Base-by-base conservation (phyloP, 2,113 vertebrate species). In the Corythoichthys intestinalis region DNA sequence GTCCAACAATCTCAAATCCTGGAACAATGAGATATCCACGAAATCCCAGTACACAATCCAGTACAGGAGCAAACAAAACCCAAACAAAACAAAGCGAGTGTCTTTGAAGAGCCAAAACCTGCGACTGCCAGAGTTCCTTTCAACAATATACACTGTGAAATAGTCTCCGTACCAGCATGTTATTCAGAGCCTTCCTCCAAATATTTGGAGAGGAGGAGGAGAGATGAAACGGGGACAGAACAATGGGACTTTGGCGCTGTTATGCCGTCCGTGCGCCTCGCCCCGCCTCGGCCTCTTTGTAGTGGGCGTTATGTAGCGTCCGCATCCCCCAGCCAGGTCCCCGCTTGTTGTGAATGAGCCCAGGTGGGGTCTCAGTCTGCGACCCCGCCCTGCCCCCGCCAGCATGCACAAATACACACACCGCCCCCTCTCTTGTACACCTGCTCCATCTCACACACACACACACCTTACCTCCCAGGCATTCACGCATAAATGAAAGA, bases 141-240 rank as follows among this genome's bases (percentile, higher is more conserved):
- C 84, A 91, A 92, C 88, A 93, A 93, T 91, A 93, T 91, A 92
- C 92, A 93, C 80, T 76, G 75, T 35, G 65, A 71, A 88, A 77
- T 88, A 90, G 86, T 91, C 88, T 91, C 90, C 86, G 84, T 84
- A 85, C 88, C 90, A 86, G 79, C 70, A 86, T 91, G 91, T 91
- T 91, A 89, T 92, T 90, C 88, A 74, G 86, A 90, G 81, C 63
- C 80, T 86, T 91, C 85, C 71, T 92, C 84, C 87, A 93, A 92
- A 93, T 91, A 92, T 93, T 93, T 93, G 87, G 88, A 91, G 86
- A 90, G 87, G 90, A 90, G 80, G 88, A 89, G 85, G 86, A 81
- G 86, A 92, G 90, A 93, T 93, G 91, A 92, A 93, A 91, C 89
- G 53, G 67, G 72, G 74, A 39, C 70, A 87, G 91, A 91, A 93